These are phyloP conservation scores for Opisthocomus hoazin DNA, from an alignment of 2,113 vertebrate genomes.

Conservation along the genomic window DNA sequence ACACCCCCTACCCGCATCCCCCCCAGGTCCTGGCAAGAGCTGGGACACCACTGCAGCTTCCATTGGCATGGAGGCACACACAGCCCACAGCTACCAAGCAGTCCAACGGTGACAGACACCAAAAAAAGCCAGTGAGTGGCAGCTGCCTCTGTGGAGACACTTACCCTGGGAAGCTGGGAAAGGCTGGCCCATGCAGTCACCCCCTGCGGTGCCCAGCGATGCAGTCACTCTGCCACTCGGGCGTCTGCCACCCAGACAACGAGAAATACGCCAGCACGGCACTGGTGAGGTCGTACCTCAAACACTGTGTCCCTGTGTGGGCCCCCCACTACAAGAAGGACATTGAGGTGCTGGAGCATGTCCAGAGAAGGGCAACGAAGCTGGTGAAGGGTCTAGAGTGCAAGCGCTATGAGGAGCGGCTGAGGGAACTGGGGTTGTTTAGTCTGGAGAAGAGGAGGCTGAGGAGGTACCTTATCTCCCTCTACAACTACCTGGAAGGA, in stretches of 20 bases:
- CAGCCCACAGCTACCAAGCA: not conserved
- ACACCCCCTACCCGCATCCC: accelerated
- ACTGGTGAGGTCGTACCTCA: not conserved
- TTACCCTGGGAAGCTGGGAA: not conserved
- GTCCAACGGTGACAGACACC: not conserved
- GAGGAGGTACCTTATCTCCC: too few relatives aligned
- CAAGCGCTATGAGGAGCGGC: not conserved
- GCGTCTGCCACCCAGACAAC: not conserved
- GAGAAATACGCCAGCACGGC: not conserved
- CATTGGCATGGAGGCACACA: not conserved
- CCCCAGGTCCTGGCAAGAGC: not conserved
- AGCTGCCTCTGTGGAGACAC: not conserved
- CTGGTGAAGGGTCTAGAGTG: not conserved
- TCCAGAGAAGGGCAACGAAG: not conserved
- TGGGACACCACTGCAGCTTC: not conserved
- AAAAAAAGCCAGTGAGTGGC: not conserved
- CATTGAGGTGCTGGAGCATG: accelerated
- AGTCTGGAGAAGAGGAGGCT: too few relatives aligned
- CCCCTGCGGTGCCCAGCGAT: not conserved
- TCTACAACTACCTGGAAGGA: too few relatives aligned
- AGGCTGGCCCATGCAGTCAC: not conserved
- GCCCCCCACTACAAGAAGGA: not conserved
- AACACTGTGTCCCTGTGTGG: not conserved
- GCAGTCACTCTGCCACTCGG: not conserved
- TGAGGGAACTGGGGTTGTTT: too few relatives aligned